A percentile compares a stretch with the other conserved stretches of the same genome.
Evolutionary conservation across 1,140 invertebrate genomes (phyloP).

Genomic region (Lasioglossum baleicum): DNA sequence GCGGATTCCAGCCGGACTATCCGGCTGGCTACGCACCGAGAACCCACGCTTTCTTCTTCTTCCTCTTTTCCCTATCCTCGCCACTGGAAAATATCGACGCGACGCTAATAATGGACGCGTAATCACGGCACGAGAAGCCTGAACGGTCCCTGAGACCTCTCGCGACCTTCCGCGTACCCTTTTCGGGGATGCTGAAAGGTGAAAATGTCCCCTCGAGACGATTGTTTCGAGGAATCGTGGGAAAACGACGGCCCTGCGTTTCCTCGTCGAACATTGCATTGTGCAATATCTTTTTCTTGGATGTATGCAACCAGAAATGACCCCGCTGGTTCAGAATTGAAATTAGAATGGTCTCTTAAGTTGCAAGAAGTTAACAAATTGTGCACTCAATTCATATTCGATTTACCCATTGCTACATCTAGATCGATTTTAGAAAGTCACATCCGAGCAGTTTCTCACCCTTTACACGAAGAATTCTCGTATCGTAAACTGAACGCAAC

Average conservation of each 20-base stretch:
- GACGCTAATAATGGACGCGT: slow-evolving; percentile 42
- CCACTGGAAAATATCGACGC: slow-evolving; percentile 38
- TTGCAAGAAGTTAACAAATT: too few species aligned
- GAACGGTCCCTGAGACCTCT: neutral
- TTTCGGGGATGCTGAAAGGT: slow-evolving; percentile 36
- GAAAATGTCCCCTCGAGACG: slow-evolving; percentile 30
- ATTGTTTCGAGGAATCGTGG: slow-evolving; percentile 37
- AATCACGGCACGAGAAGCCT: slow-evolving; percentile 13
- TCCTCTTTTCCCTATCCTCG: neutral
- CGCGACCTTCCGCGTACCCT: slow-evolving; percentile 9
- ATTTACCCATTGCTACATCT: too few species aligned
- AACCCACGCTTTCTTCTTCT: slow-evolving; percentile 40
- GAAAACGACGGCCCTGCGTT: slow-evolving; percentile 17
- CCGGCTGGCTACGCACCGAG: neutral
- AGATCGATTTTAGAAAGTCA: too few species aligned
- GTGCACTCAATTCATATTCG: too few species aligned
- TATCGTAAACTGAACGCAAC: neutral
- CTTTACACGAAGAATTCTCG: neutral
- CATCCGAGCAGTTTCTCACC: too few species aligned
- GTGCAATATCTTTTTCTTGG: too few species aligned
- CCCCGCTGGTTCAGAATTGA: too few species aligned
- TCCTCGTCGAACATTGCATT: neutral
- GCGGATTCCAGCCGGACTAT: slow-evolving; percentile 29
- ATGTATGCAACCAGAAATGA: too few species aligned
- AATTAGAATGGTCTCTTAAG: too few species aligned